These are phyloP conservation scores for Lineus longissimus DNA, from an alignment of 1,140 invertebrate genomes.

Conservation along the genomic window DNA sequence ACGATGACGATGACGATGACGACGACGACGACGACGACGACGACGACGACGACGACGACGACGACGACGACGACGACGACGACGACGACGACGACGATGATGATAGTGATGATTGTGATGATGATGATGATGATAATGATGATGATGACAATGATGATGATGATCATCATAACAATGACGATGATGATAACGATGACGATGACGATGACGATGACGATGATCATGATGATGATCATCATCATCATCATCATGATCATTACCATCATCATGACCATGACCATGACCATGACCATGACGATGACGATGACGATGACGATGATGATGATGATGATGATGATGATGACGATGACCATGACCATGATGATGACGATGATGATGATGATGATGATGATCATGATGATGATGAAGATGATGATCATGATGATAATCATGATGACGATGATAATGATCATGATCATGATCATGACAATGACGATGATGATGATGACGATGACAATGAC, in stretches of 20 bases:
- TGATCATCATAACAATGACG: too few relatives aligned
- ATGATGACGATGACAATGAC: slow-evolving; percentile 9
- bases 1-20: slow-evolving; percentile 4
- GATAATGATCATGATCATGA: too few relatives aligned
- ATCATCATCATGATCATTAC: neutral
- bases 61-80: slow-evolving; percentile 31
- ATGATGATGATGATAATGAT: slow-evolving; percentile 22
- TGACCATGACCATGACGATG: too few relatives aligned
- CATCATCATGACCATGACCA: too few relatives aligned
- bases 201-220: slow-evolving; percentile 6
- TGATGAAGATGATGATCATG: too few relatives aligned
- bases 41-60: slow-evolving; percentile 7
- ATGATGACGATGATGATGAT: too few relatives aligned
- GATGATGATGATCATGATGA: too few relatives aligned
- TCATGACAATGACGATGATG: slow-evolving; percentile 2
- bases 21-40: slow-evolving; percentile 5
- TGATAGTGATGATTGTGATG: slow-evolving; percentile 25
- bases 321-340: too few relatives aligned
- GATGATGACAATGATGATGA: too few relatives aligned
- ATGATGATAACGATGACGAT: slow-evolving; percentile 6
- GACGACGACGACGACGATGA: slow-evolving; percentile 55
- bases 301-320: slow-evolving; percentile 1
- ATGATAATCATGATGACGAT: too few relatives aligned
- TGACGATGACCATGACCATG: too few relatives aligned
- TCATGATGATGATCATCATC: slow-evolving; percentile 2